Percentiles rank a stretch among this genome's conserved stretches.
Evolutionary conservation across 2,797 vertebrate genomes (phyloP).

Genomic region (Ctenopoma multispine): DNA sequence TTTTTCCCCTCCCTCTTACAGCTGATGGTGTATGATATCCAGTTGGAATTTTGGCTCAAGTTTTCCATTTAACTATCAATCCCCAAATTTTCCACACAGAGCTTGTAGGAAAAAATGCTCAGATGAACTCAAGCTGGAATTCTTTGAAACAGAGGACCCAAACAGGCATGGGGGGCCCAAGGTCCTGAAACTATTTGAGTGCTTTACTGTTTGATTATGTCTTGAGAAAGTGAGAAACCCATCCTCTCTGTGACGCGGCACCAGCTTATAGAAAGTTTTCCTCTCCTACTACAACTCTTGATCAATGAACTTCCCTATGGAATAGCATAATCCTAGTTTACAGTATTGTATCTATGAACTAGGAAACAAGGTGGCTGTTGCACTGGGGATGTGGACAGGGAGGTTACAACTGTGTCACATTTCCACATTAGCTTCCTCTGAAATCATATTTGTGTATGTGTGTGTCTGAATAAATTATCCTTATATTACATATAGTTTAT

Average conservation of each 20-base stretch:
- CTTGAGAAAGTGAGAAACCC: slow-evolving; percentile 20
- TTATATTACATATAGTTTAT: neutral
- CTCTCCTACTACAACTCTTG: slow-evolving; percentile 44
- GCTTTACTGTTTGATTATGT: slow-evolving; percentile 1
- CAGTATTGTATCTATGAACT: slow-evolving; percentile 53
- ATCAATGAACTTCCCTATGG: slow-evolving; percentile 49
- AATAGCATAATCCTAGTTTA: too few relatives aligned
- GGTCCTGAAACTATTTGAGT: neutral
- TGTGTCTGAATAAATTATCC: neutral
- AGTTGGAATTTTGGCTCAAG: slow-evolving; percentile 59
- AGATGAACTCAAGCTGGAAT: slow-evolving; percentile 44
- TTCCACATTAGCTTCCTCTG: slow-evolving; percentile 37
- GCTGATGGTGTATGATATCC: slow-evolving; percentile 49
- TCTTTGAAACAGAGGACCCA: slow-evolving; percentile 46
- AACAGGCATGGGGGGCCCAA: neutral
- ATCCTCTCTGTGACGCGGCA: slow-evolving; percentile 19
- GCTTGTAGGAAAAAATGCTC: slow-evolving; percentile 37
- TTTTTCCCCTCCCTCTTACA: slow-evolving; percentile 51
- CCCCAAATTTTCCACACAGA: slow-evolving; percentile 66
- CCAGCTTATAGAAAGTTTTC: slow-evolving; percentile 37
- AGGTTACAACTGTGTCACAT: slow-evolving; percentile 40
- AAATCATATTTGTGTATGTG: slow-evolving; percentile 4
- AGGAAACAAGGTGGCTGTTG: slow-evolving; percentile 50
- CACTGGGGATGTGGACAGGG: slow-evolving; percentile 31
- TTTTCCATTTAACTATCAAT: slow-evolving; percentile 63